phyloP scores from a whole-genome alignment of 2,797 vertebrate genomes.

The Onychomys torridus region DNA sequence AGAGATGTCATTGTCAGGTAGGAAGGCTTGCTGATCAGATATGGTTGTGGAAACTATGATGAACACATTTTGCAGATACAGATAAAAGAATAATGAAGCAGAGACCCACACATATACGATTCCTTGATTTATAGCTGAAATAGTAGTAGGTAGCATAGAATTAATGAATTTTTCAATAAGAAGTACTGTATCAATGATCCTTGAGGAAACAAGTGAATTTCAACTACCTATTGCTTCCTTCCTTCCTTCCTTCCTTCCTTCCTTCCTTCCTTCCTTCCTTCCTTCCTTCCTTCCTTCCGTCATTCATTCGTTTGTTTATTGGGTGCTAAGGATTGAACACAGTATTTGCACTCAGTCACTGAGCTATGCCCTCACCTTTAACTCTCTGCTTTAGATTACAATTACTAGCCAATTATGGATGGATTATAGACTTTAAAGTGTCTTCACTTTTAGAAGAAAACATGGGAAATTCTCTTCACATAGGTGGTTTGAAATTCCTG shows the following conservation, averaged over 20 bases:
- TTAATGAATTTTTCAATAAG: background rate
- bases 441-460: constrained; percentile 1
- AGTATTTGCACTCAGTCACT: background rate
- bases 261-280: too few species aligned
- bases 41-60: background rate
- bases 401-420: background rate
- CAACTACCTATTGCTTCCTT: background rate
- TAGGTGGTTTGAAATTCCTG: background rate
- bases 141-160: background rate
- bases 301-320: background rate
- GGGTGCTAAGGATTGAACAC: background rate
- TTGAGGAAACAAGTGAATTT: constrained; percentile 9
- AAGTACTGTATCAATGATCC: background rate
- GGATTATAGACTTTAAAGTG: background rate
- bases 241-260: background rate
- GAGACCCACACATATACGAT: background rate
- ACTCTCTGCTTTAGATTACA: background rate
- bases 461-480: background rate
- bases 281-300: too few species aligned
- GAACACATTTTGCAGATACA: background rate
- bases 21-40: background rate
- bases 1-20: background rate
- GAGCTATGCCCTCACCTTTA: background rate
- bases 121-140: background rate
- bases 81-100: background rate